These are phyloP conservation scores for Melipona beecheii DNA, from an alignment of 2,888 invertebrate species.

Conservation along the genomic window DNA sequence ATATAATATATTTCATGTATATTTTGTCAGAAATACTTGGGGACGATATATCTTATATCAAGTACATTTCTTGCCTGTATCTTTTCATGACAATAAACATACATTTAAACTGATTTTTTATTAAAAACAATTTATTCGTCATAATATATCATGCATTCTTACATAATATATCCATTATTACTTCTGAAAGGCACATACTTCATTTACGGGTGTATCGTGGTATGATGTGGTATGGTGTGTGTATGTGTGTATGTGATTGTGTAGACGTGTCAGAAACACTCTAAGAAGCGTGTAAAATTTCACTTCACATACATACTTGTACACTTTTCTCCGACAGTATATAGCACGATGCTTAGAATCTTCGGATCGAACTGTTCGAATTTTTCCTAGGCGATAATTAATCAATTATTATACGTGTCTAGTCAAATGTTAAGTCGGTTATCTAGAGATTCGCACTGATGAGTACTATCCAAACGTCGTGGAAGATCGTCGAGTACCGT, in stretches of 20 bases:
- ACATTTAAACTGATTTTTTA: conserved; percentile 66
- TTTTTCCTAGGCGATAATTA: conserved; percentile 43
- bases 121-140: conserved; percentile 82
- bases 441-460: conserved; percentile 34
- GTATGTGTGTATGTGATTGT: background rate
- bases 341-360: conserved; percentile 48
- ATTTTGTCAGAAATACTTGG: conserved; percentile 35
- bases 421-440: conserved; percentile 52
- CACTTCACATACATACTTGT: conserved; percentile 35
- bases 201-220: conserved; percentile 58
- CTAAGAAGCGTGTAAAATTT: conserved; percentile 30
- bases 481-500: background rate
- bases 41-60: conserved; percentile 31
- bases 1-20: conserved; percentile 16
- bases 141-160: conserved; percentile 82
- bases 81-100: conserved; percentile 38
- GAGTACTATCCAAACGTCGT: background rate
- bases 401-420: conserved; percentile 58
- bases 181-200: conserved; percentile 83
- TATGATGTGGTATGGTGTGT: background rate
- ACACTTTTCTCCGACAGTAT: conserved; percentile 48
- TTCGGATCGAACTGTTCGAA: conserved; percentile 41
- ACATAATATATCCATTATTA: conserved; percentile 81
- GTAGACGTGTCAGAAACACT: conserved; percentile 47
- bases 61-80: conserved; percentile 21